Evolutionary conservation across 2,797 vertebrate genomes (phyloP).

Genomic region (Enteromius thamalakanensis): DNA sequence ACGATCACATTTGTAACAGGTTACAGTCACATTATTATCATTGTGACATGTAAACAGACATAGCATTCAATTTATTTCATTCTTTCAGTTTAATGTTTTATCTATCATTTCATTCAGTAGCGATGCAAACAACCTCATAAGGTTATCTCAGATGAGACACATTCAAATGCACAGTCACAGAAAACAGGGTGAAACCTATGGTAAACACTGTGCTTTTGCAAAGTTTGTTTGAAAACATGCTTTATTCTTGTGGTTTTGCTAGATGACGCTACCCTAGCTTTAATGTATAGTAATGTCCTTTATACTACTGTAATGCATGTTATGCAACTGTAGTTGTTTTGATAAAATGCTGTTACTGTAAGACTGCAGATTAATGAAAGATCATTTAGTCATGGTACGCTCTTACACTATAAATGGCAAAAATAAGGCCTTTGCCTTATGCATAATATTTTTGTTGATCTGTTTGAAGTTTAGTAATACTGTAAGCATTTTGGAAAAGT

Average conservation of each 20-base stretch:
- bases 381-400: background rate
- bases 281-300: background rate
- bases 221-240: background rate
- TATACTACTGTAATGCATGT: background rate
- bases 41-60: background rate
- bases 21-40: background rate
- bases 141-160: background rate
- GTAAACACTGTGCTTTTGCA: background rate
- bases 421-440: background rate
- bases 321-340: background rate
- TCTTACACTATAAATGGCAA: background rate
- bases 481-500: background rate
- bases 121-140: background rate
- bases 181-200: background rate
- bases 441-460: background rate
- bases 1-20: background rate
- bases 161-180: background rate
- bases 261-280: background rate
- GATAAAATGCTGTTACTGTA: background rate
- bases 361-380: background rate
- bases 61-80: background rate
- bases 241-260: background rate
- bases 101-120: background rate
- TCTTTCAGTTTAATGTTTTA: background rate
- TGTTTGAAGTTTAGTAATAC: background rate